These are phyloP conservation scores for Acanthosepion esculentum DNA, from an alignment of 2,888 invertebrate species.

Conservation along the genomic window DNA sequence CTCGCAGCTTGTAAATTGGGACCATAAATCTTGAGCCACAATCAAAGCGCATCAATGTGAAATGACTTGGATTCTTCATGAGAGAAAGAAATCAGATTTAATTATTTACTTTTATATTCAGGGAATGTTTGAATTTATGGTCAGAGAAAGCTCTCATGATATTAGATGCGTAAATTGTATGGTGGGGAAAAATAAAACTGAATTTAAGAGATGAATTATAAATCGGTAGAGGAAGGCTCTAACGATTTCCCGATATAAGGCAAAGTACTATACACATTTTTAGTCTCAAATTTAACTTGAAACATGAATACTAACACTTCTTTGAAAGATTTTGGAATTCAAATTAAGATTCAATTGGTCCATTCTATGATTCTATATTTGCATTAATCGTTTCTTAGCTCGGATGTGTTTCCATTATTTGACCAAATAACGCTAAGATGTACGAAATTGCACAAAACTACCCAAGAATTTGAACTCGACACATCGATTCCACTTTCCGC, in stretches of 20 bases:
- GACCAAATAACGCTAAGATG: no score
- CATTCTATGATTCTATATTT: no score
- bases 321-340: no score
- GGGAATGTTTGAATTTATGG: neutral
- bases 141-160: neutral
- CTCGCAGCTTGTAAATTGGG: neutral
- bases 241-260: neutral
- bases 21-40: neutral
- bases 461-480: no score
- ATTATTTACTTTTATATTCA: neutral
- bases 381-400: no score
- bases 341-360: no score
- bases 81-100: neutral
- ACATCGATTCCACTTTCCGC: no score
- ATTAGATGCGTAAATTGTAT: neutral
- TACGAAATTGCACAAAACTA: no score
- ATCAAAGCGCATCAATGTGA: neutral
- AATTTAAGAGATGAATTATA: neutral
- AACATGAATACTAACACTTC: no score
- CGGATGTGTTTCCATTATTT: no score
- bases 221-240: neutral
- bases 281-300: no score
- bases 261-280: no score
- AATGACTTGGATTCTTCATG: neutral
- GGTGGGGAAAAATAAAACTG: neutral